Conservation (phyloP, 2,888 invertebrate species). For the Drosophila anomalata region DNA sequence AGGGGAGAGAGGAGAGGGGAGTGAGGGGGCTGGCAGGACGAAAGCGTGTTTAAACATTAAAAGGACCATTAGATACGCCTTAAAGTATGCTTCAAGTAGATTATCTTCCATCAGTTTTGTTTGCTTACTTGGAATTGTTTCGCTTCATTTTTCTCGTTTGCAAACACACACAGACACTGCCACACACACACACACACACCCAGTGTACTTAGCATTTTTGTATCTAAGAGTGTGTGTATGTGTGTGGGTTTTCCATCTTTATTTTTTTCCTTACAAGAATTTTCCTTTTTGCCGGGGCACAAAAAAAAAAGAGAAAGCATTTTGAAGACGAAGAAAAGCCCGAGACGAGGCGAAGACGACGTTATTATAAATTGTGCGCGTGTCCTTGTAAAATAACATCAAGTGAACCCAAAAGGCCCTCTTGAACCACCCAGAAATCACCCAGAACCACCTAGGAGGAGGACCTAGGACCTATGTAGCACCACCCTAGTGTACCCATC, state of each 20-base stretch:
- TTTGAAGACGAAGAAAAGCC: slow-evolving; percentile 13
- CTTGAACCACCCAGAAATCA: background rate
- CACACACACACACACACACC: slow-evolving; percentile 35
- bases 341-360: slow-evolving; percentile 43
- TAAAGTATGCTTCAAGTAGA: slow-evolving; percentile 82
- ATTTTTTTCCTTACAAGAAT: slow-evolving; percentile 1
- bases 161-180: slow-evolving; percentile 53
- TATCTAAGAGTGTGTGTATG: slow-evolving; percentile 26
- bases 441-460: background rate
- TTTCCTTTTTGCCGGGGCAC: slow-evolving; percentile 2
- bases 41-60: slow-evolving; percentile 81
- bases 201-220: slow-evolving; percentile 9
- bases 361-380: slow-evolving; percentile 78
- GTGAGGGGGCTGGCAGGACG: slow-evolving; percentile 42
- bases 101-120: slow-evolving; percentile 81
- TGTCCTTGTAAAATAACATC: slow-evolving; percentile 78
- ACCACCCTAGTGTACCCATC: background rate
- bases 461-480: background rate
- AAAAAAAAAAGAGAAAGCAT: background rate
- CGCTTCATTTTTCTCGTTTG: slow-evolving; percentile 78
- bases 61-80: slow-evolving; percentile 83
- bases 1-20: background rate
- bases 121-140: slow-evolving; percentile 80
- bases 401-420: slow-evolving; percentile 60
- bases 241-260: slow-evolving; percentile 44